Base-by-base conservation (phyloP, 1,140 invertebrate species). In the Philotrypesis tridentata region DNA sequence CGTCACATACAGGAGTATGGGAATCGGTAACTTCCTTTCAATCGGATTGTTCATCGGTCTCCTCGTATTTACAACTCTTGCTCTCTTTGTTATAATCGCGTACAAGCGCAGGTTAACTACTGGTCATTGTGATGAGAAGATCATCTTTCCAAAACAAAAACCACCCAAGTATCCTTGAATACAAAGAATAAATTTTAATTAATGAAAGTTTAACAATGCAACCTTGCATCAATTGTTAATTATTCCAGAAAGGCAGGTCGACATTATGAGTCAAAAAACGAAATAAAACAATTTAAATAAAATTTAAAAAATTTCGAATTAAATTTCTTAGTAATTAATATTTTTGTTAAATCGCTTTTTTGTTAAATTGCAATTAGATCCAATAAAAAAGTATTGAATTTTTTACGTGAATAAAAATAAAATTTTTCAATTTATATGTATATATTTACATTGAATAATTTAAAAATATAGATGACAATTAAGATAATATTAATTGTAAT, bases 1-100 rank as follows among this genome's bases (percentile, higher is more conserved):
- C 43, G 83, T 85, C 33, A 75, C 82, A 80, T 84, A 82, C 8
- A 40, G 14, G 27, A 48, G n/a, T 23, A 2, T 33, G 21, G 65
- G 68, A 25, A 8, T 79, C 12, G 29, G 33, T 17, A 72, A 33
- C 31, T 68, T 72, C 31, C 55, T 79, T 3, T 63, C 68, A 0
- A 48, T 73, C 29, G 67, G 21, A 7, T 0, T 80, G 2, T 9
- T 60, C 17, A 48, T 83, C 17, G 65, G 68, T 33, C 48, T 80
- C 12, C 71, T 79, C 27, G 7, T 63, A 8, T 61, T 31, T 37
- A 65, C 61, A 17, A 37, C 27, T 2, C 40, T 77, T 14, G 40
- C 60, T 6, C 61, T 79, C 17, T 70, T 83, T 21, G 21, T 75
- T 8, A 6, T 80, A 21, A 33, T 83, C 23, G 14, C 75, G 0